phyloP scores from a whole-genome alignment of 2,113 vertebrate species.

The Oplegnathus fasciatus region DNA sequence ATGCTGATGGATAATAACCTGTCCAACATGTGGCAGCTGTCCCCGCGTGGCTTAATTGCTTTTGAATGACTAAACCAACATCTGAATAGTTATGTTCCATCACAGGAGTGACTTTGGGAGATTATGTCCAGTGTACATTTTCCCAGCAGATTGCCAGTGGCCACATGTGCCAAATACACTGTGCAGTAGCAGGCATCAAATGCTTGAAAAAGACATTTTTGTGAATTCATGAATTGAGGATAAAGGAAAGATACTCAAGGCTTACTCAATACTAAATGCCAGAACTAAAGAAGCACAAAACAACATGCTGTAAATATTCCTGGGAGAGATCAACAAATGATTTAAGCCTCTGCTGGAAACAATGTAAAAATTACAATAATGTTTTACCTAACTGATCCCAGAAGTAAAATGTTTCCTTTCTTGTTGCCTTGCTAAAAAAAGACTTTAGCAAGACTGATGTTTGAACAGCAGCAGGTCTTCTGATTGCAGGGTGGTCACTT shows the following conservation, averaged over 20 bases:
- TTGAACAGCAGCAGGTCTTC: not conserved
- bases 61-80: not conserved
- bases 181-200: not conserved
- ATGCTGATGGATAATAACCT: not conserved
- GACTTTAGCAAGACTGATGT: not conserved
- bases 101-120: not conserved
- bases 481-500: not conserved
- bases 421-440: not conserved
- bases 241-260: not conserved
- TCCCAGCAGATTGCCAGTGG: not conserved
- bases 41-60: not conserved
- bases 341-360: not conserved
- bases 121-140: slow-evolving; percentile 4
- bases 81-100: not conserved
- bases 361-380: not conserved
- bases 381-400: not conserved
- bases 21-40: not conserved
- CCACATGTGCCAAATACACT: not conserved
- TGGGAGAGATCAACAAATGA: not conserved
- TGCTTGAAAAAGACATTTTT: not conserved
- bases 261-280: not conserved
- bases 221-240: not conserved
- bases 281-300: not conserved
- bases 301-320: not conserved
- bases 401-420: no score